These are phyloP conservation scores for Heteromyza rotundicornis DNA, from an alignment of 2,888 invertebrate species.

Conservation along the genomic window DNA sequence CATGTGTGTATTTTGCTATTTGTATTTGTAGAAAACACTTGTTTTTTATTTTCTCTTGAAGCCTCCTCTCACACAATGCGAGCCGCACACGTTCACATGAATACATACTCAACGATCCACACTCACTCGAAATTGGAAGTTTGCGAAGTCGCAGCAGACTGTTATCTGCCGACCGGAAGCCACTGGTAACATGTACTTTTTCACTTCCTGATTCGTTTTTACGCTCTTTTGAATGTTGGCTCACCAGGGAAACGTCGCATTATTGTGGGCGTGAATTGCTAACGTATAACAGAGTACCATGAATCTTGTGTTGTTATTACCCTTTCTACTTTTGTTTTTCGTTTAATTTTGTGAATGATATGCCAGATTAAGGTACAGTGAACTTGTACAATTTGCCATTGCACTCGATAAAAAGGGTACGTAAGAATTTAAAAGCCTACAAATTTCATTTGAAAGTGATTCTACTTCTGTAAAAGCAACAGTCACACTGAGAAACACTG, in stretches of 20 bases:
- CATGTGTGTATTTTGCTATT: not conserved
- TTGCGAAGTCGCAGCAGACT: not conserved
- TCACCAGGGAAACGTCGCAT: not conserved
- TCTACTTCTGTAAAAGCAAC: no score
- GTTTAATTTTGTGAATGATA: no score
- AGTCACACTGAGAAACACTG: no score
- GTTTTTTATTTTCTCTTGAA: not conserved
- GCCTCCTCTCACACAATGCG: not conserved
- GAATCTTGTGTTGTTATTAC: not conserved
- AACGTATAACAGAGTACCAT: no score
- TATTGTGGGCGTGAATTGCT: not conserved
- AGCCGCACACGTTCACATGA: not conserved
- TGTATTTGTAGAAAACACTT: not conserved
- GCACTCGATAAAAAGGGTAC: no score
- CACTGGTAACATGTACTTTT: not conserved
- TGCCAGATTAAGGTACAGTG: no score
- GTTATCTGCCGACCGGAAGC: not conserved
- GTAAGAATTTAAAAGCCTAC: no score
- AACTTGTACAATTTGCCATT: no score
- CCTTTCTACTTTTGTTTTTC: no score
- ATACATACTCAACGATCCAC: not conserved
- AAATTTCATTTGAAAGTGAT: no score
- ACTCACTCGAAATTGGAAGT: not conserved
- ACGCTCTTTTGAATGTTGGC: not conserved
- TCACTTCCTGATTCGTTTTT: constrained; percentile 2